Conservation (phyloP, 2,888 invertebrate species). For the Germaria angustata region DNA sequence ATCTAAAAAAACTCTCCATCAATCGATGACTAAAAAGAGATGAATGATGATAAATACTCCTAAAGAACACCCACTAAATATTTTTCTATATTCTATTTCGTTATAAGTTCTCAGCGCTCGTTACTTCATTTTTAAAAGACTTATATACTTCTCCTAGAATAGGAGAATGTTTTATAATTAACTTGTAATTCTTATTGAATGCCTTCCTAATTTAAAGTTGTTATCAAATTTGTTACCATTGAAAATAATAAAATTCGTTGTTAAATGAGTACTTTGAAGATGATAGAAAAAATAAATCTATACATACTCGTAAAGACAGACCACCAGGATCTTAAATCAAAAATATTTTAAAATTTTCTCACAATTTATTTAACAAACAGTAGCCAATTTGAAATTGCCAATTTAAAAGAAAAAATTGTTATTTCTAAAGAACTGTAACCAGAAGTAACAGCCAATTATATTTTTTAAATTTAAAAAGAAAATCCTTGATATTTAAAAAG, state of each 20-base stretch:
- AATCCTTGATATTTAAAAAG: constrained; percentile 11
- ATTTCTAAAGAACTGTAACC: constrained; percentile 1
- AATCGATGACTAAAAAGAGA: no score
- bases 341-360: constrained; percentile 49
- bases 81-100: no score
- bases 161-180: no score
- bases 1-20: no score
- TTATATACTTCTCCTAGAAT: no score
- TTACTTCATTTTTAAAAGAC: no score
- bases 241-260: not conserved
- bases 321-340: constrained; percentile 49
- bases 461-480: not conserved
- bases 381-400: constrained; percentile 55
- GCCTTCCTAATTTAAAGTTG: no score
- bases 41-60: no score
- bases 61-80: no score
- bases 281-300: not conserved
- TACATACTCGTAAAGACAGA: constrained; percentile 53
- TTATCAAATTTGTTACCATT: no score
- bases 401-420: constrained; percentile 22
- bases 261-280: not conserved
- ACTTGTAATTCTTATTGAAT: no score
- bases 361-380: constrained; percentile 39
- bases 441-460: constrained; percentile 13
- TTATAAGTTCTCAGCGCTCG: no score